phyloP scores from a whole-genome alignment of 1,140 invertebrate genomes.

The Paraescarpia echinospica region DNA sequence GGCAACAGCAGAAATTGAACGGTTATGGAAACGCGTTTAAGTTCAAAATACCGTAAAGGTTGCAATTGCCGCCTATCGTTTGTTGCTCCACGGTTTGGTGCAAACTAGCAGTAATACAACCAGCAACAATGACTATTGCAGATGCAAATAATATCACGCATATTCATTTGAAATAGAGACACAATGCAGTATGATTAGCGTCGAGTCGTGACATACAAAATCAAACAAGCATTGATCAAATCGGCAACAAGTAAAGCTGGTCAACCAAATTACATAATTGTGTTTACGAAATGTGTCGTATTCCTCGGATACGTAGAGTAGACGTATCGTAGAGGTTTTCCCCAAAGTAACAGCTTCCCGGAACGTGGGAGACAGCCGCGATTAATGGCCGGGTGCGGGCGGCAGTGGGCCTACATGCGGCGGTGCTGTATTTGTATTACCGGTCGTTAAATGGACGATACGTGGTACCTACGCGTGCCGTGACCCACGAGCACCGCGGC shows the following conservation, averaged over 20 bases:
- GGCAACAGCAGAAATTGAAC: too few relatives aligned
- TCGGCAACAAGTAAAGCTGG: not conserved
- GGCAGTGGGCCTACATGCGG: not conserved
- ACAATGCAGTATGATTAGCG: not conserved
- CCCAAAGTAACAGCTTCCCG: not conserved
- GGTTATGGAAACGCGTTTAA: too few relatives aligned
- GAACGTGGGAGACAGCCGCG: not conserved
- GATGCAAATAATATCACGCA: not conserved
- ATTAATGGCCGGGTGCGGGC: not conserved
- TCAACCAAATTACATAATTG: not conserved
- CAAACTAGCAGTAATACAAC: not conserved
- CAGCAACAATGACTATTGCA: not conserved
- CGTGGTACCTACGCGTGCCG: not conserved
- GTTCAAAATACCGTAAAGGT: not conserved
- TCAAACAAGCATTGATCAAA: not conserved
- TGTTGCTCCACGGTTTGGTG: not conserved
- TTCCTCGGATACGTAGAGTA: not conserved
- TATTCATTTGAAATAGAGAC: not conserved
- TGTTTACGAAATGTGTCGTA: not conserved
- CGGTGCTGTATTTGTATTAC: too few relatives aligned
- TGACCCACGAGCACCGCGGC: not conserved
- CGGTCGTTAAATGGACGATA: not conserved
- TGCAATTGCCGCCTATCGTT: not conserved
- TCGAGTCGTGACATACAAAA: not conserved
- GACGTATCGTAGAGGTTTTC: not conserved